Base-by-base conservation (phyloP, 2,113 vertebrate genomes). In the Chaenogobius annularis region DNA sequence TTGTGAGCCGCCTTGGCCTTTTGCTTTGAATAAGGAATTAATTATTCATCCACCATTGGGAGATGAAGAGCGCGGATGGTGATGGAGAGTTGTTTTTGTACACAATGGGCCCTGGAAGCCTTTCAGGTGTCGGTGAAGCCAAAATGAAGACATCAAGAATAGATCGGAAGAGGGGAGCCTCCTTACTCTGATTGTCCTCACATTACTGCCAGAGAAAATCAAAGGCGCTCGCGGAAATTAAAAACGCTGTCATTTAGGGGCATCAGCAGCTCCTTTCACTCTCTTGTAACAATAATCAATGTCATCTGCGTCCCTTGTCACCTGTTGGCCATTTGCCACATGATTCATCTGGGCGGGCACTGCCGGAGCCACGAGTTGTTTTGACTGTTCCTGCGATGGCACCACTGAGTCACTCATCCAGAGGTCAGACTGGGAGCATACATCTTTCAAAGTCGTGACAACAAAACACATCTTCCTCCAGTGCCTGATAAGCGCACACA, bases 41-140 rank as follows among this genome's bases (percentile, higher is more conserved):
- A 92, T 92, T 90, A 91, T 91, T 91, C 89, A 90, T 86, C 80
- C 67, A 20, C 73, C 77, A 81, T 69, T 73, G 76, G 77, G 74
- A 83, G 81, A 85, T 84, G 77, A 89, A 87, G 75, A 80, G 73
- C 70, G 77, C 66, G 66, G 70, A 66, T 66, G 76, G 68, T 77
- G 62, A 78, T 70, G 50, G 70, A 77, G 74, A 83, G 75, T 73
- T 80, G 74, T 79, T 82, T 71, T 82, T 72, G 74, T 80, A 75
- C 75, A 87, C 80, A 83, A 75, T 81, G 68, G 72, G 77, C 73
- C 54, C 68, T 52, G 58, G 83, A 87, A 84, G 80, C 83, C 83
- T 61, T 80, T 84, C 47, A 74, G 69, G 78, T 86, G 69, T 82
- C 83, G 78, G 64, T 70, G 63, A 75, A 78, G 64, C 78, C 59